Evolutionary conservation across 2,113 vertebrate species (phyloP).

Genomic region (Murina feae): DNA sequence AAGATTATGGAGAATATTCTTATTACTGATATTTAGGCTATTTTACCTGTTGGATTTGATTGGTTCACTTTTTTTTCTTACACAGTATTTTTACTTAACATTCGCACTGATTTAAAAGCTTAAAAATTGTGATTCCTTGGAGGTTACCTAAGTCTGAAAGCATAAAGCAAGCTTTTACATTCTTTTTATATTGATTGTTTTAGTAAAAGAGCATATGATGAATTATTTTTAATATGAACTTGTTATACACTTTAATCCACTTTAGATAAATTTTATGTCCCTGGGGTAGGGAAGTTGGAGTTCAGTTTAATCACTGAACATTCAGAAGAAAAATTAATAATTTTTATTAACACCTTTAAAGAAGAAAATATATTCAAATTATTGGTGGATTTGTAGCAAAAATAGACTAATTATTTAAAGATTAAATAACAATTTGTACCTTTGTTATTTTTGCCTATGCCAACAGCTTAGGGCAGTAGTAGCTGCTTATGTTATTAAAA

Average conservation of each 20-base stretch:
- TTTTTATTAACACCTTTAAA: neutral
- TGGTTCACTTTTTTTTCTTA: neutral
- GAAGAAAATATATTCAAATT: conserved; percentile 1
- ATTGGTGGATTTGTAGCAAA: neutral
- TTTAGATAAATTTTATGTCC: conserved; percentile 19
- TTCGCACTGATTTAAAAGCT: neutral
- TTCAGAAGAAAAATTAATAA: neutral
- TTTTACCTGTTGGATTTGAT: neutral
- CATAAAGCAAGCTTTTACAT: conserved; percentile 7
- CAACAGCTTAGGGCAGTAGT: neutral
- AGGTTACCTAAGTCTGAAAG: conserved; percentile 17
- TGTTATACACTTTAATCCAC: neutral
- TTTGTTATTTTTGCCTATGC: neutral
- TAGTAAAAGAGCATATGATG: neutral
- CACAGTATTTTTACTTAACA: neutral
- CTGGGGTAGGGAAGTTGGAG: neutral
- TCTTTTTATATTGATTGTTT: conserved; percentile 21
- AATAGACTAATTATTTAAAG: neutral
- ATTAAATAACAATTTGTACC: neutral
- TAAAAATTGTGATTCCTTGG: neutral
- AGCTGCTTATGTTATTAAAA: conserved; percentile 38
- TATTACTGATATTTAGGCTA: neutral
- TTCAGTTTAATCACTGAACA: neutral
- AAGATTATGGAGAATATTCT: neutral
- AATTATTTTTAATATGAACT: conserved; percentile 19